phyloP scores from a whole-genome alignment of 2,888 invertebrate genomes.

The Galerucella pusilla region DNA sequence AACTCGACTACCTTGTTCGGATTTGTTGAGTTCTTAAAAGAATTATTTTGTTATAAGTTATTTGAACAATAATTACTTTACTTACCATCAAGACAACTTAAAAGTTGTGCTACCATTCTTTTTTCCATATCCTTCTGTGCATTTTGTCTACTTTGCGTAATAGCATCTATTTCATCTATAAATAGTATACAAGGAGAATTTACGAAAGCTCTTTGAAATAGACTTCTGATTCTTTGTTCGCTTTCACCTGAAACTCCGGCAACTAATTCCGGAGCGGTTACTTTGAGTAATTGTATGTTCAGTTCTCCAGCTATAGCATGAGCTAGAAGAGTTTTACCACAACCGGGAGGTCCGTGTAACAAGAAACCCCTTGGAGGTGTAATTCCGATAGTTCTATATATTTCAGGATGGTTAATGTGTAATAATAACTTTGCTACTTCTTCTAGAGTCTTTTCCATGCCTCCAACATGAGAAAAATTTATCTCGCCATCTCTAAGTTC shows the following conservation, averaged over 20 bases:
- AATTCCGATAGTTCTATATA: conserved; percentile 86
- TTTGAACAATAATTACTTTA: conserved; percentile 12
- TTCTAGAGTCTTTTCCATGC: conserved; percentile 78
- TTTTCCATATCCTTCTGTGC: conserved; percentile 97
- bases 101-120: conserved; percentile 91
- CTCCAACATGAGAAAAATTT: conserved; percentile 81
- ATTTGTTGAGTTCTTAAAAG: conserved; percentile 65
- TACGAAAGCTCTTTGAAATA: conserved; percentile 86
- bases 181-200: conserved; percentile 88
- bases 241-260: conserved; percentile 94
- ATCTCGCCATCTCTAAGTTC: conserved; percentile 63
- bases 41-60: neutral
- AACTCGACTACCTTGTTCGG: conserved; percentile 71
- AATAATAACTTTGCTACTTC: conserved; percentile 69
- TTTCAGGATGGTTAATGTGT: conserved; percentile 90
- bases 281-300: conserved; percentile 83
- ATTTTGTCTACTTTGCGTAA: conserved; percentile 88
- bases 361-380: conserved; percentile 91
- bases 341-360: conserved; percentile 96
- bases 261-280: conserved; percentile 92
- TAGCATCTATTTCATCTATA: conserved; percentile 97
- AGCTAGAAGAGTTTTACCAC: conserved; percentile 88
- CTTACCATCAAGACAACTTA: conserved; percentile 88
- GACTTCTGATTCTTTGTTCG: conserved; percentile 89
- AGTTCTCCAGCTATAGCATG: conserved; percentile 89